Evolutionary conservation across 2,888 invertebrate genomes (phyloP), one percentile per base, ranked within the genome.

Genomic region (Trachelus tabidus): DNA sequence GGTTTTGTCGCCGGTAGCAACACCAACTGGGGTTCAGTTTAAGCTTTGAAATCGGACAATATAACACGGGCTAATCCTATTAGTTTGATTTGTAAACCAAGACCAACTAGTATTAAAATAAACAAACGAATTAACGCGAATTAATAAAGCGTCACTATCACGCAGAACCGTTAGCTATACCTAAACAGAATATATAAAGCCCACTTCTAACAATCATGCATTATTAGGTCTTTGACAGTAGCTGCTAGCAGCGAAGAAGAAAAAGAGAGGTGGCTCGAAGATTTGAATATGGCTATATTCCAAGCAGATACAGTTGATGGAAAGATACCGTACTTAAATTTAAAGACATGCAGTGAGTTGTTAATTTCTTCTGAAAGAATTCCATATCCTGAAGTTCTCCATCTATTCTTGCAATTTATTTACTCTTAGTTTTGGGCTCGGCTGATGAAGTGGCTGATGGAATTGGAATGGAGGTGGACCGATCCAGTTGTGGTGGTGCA

Each of bases 181-280:
- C 40, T 40, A 40, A 40, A 40, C 40, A 23, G 23, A 40, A 40
- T 23, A 40, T 23, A 40, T 40, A 40, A 40, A 15, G 40, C 23
- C 15, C 40, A n/a, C 71, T 71, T 71, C 71, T 71, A 33, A 71
- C 71, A 71, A 40, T 40, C 23, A 23, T 6, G 23, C 1, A 30
- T 33, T 33, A 33, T 31, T 77, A 94, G 96, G 84, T 96, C 96
- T 56, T 93, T 99, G 73, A 95, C 97, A 69, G 95, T 98, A 69
- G 98, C 98, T 81, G 97, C 96, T n/a, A 96, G 95, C 89, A 96
- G 95, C 82, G 95, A 96, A 82, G 95, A 95, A 79, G 98, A 99
- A 90, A 98, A 96, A 91, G 94, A 95, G 82, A 94, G 96, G 79
- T 99, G 99, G 99, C 93, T 97, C 85, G 95, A 95, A 82, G 97